Evolutionary conservation across 2,888 invertebrate genomes (phyloP).

Genomic region (Seladonia tumulorum): DNA sequence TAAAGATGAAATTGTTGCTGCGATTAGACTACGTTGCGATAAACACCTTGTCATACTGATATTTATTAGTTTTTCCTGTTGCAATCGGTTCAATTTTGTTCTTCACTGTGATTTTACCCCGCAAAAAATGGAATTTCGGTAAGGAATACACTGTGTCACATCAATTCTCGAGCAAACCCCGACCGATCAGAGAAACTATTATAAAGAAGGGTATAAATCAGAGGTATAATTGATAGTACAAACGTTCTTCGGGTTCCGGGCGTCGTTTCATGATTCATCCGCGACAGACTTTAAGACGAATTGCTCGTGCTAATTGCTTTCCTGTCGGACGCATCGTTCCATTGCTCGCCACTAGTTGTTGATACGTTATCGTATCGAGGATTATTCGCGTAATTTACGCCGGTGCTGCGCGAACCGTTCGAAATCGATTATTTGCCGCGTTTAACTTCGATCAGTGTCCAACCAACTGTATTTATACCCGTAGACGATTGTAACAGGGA

Average conservation of each 20-base stretch:
- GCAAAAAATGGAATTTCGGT: neutral
- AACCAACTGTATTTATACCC: constrained; percentile 64
- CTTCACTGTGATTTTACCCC: neutral
- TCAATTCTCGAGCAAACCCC: neutral
- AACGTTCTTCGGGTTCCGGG: neutral
- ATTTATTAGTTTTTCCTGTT: neutral
- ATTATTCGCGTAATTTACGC: constrained; percentile 71
- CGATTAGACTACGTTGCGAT: no score
- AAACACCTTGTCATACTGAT: no score
- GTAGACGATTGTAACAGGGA: constrained; percentile 66
- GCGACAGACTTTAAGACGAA: constrained; percentile 50
- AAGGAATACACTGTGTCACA: neutral
- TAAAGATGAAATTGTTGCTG: neutral
- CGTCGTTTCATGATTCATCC: constrained; percentile 20
- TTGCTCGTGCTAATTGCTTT: constrained; percentile 60
- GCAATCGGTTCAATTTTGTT: neutral
- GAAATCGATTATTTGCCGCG: constrained; percentile 72
- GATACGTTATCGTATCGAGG: constrained; percentile 67
- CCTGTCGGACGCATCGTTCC: constrained; percentile 39
- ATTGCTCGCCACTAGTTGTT: constrained; percentile 53
- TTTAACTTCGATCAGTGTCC: constrained; percentile 71
- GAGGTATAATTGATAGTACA: neutral
- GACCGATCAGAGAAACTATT: neutral
- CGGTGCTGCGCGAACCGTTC: constrained; percentile 48
- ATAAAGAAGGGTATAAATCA: constrained; percentile 12